Percentiles rank a stretch among this genome's conserved stretches.
Evolutionary conservation across 2,113 vertebrate genomes (phyloP).

Genomic region (chimpanzee (Pan troglodytes)): NHGRI_mPanTro3-v2.1_pri NC_072398.2:28463001-28463500

Average conservation of each 20-base stretch:
- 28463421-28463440: neutral
- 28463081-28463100: slow-evolving; percentile 44
- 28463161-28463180: slow-evolving; percentile 49
- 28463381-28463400: neutral
- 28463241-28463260: neutral
- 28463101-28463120: slow-evolving; percentile 64
- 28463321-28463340: neutral
- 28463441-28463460: neutral
- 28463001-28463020: neutral
- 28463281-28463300: neutral
- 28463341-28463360: neutral
- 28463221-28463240: neutral
- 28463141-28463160: slow-evolving; percentile 30
- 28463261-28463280: neutral
- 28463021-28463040: neutral
- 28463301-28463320: neutral
- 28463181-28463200: slow-evolving; percentile 22
- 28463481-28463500: neutral
- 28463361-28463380: neutral
- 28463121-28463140: slow-evolving; percentile 52
- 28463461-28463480: neutral
- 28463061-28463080: slow-evolving; percentile 13
- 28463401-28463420: neutral
- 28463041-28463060: neutral
- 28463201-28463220: slow-evolving; percentile 12